These are phyloP conservation scores for Neostethus bicornis DNA, from an alignment of 2,797 vertebrate genomes.

Conservation along the genomic window DNA sequence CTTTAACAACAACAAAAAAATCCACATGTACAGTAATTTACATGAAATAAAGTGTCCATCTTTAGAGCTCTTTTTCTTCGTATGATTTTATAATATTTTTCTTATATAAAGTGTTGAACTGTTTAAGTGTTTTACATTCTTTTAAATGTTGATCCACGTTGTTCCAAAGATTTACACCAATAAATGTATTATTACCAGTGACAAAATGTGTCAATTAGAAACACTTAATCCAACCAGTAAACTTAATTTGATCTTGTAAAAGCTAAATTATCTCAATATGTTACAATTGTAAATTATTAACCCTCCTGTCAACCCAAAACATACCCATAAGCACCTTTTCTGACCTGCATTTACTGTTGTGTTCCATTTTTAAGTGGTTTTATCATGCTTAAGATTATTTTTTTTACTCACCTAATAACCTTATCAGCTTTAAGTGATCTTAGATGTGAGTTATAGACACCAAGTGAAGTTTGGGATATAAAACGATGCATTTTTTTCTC, in stretches of 20 bases:
- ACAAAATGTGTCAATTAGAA: constrained; percentile 36
- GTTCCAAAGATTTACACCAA: too few species aligned
- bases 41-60: too few species aligned
- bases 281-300: neutral
- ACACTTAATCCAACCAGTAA: neutral
- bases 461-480: constrained; percentile 37
- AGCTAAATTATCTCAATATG: neutral
- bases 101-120: too few species aligned
- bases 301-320: neutral
- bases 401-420: constrained; percentile 59
- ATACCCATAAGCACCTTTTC: neutral
- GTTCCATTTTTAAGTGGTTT: neutral
- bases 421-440: constrained; percentile 39
- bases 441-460: constrained; percentile 14
- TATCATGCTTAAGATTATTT: neutral
- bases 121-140: too few species aligned
- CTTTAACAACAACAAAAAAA: too few species aligned
- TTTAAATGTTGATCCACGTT: too few species aligned
- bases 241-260: neutral
- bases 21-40: too few species aligned
- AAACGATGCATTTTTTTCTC: constrained; percentile 68
- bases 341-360: neutral
- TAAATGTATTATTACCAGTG: too few species aligned
- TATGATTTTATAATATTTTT: too few species aligned
- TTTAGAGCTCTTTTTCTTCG: too few species aligned